Percentiles rank a stretch among this genome's conserved stretches.
Evolutionary conservation across 1,140 invertebrate species (phyloP).

Genomic region (Centruroides vittatus): DNA sequence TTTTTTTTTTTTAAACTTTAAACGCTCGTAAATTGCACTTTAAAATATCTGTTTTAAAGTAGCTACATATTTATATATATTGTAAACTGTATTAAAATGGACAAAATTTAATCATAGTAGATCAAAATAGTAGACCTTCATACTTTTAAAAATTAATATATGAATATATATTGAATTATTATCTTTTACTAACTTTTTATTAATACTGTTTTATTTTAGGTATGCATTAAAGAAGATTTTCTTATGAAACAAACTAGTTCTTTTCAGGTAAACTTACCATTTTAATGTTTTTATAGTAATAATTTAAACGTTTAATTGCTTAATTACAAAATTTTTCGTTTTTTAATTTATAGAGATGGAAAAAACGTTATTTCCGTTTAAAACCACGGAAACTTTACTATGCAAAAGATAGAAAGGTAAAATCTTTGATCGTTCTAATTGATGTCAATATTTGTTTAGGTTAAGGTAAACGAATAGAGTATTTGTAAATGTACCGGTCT

Average conservation of each 20-base stretch:
- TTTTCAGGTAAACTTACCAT: conserved; percentile 41
- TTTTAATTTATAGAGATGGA: conserved; percentile 42
- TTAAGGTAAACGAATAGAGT: background rate
- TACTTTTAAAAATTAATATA: no score
- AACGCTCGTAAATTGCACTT: no score
- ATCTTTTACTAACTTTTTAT: no score
- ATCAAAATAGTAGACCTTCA: no score
- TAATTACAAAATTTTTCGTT: background rate
- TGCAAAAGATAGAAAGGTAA: conserved; percentile 68
- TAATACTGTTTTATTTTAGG: conserved; percentile 33
- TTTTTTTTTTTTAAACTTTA: no score
- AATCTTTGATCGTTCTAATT: conserved; percentile 14
- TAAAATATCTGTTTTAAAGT: no score
- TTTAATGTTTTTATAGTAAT: background rate
- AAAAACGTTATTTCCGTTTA: conserved; percentile 63
- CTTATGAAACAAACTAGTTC: conserved; percentile 70
- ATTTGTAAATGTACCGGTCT: background rate
- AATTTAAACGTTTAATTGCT: background rate
- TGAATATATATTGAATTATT: no score
- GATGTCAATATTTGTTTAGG: background rate
- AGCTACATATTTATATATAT: no score
- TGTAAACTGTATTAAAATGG: no score
- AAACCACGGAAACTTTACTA: conserved; percentile 65
- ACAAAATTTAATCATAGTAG: no score
- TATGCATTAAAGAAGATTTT: conserved; percentile 63